Evolutionary conservation across 2,888 invertebrate genomes (phyloP).

Genomic region (Tipula vernalis): DNA sequence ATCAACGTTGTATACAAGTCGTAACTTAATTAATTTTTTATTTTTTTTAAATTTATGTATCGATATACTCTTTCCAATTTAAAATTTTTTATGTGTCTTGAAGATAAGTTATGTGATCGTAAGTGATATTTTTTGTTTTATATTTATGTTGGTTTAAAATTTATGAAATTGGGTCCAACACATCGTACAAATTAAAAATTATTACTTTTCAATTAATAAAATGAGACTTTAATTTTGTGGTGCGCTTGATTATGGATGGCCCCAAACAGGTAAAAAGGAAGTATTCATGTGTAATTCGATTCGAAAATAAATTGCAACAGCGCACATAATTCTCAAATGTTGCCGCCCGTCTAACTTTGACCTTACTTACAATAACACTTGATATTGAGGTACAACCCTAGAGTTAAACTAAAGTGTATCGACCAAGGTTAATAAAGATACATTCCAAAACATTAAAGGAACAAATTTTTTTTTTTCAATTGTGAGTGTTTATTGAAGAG

Average conservation of each 20-base stretch:
- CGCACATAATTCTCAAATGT: too few relatives aligned
- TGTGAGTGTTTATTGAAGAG: too few relatives aligned
- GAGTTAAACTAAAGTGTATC: too few relatives aligned
- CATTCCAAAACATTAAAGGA: too few relatives aligned
- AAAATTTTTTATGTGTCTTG: neutral
- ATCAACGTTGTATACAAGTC: neutral
- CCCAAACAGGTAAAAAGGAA: neutral
- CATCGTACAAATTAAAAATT: neutral
- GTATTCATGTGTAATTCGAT: neutral
- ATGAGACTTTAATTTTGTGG: neutral
- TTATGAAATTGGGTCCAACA: neutral
- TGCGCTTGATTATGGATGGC: neutral
- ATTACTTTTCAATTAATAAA: neutral
- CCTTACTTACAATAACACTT: too few relatives aligned
- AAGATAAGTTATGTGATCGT: conserved; percentile 4
- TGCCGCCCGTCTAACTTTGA: too few relatives aligned
- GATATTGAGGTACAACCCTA: too few relatives aligned
- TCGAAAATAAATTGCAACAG: too few relatives aligned
- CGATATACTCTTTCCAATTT: neutral
- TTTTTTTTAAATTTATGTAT: neutral
- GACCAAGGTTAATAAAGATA: too few relatives aligned
- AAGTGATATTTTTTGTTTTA: neutral
- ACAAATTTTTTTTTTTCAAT: too few relatives aligned
- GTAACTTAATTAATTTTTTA: neutral
- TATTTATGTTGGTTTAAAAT: neutral